Evolutionary conservation across 2,888 invertebrate genomes (phyloP).

Genomic region (Pilophorus perplexus): DNA sequence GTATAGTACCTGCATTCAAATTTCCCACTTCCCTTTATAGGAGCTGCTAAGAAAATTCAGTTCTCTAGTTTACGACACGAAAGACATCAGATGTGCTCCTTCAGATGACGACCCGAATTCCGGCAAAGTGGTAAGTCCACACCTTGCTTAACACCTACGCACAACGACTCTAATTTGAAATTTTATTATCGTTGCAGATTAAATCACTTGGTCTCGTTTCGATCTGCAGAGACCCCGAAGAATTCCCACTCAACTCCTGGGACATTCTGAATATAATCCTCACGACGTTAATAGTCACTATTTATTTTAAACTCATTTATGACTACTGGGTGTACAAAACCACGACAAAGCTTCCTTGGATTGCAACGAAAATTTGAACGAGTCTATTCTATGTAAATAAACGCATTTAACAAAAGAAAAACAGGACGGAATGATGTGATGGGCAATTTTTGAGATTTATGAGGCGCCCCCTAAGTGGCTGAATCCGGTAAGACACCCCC

Average conservation of each 20-base stretch:
- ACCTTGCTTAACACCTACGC: no score
- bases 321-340: slow-evolving; percentile 79
- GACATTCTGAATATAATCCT: slow-evolving; percentile 72
- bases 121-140: slow-evolving; percentile 58
- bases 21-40: no score
- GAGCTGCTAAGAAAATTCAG: slow-evolving; percentile 60
- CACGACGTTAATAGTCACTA: slow-evolving; percentile 65
- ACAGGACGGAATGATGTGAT: no score
- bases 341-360: slow-evolving; percentile 78
- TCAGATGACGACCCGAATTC: slow-evolving; percentile 63
- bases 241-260: slow-evolving; percentile 63
- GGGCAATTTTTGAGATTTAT: no score
- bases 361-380: slow-evolving; percentile 64
- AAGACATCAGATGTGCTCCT: slow-evolving; percentile 68
- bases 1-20: no score
- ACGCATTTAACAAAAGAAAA: not conserved
- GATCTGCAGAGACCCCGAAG: slow-evolving; percentile 62
- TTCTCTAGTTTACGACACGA: slow-evolving; percentile 65
- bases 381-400: no score
- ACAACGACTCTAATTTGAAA: not conserved
- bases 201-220: slow-evolving; percentile 65
- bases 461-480: no score
- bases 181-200: slow-evolving; percentile 58
- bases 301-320: slow-evolving; percentile 71
- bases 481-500: no score